Percentiles rank a stretch among this genome's conserved stretches.
phyloP scores from a whole-genome alignment of 1,140 invertebrate species.

The Mercenaria mercenaria region DNA sequence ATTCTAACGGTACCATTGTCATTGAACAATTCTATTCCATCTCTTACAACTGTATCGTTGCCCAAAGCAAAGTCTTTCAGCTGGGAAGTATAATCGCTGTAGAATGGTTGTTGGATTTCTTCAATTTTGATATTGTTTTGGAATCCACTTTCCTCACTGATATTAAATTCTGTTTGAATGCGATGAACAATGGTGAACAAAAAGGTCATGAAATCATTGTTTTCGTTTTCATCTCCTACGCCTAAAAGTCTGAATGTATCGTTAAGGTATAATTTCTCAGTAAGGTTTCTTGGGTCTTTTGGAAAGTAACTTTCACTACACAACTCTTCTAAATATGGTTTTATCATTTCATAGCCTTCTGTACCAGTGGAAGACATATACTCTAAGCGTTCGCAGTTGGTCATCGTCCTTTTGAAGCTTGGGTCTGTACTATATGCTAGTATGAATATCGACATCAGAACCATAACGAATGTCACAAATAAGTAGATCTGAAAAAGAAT shows the following conservation, averaged over 20 bases:
- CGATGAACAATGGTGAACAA: not conserved
- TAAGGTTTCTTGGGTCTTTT: not conserved
- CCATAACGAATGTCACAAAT: slow-evolving; percentile 5
- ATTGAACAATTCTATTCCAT: too few relatives aligned
- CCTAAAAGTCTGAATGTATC: too few relatives aligned
- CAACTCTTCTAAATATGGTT: not conserved
- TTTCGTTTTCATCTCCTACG: not conserved
- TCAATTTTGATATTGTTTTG: too few relatives aligned
- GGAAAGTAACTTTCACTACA: not conserved
- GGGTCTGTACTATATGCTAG: slow-evolving; percentile 43
- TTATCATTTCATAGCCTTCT: not conserved
- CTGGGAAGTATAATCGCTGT: too few relatives aligned
- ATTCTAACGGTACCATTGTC: too few relatives aligned
- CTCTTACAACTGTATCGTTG: too few relatives aligned
- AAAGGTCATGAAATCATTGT: not conserved
- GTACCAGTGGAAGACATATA: slow-evolving; percentile 33
- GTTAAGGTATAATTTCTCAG: not conserved
- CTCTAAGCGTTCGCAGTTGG: slow-evolving; percentile 59
- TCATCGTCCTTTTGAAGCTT: slow-evolving; percentile 42
- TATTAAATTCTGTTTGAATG: not conserved
- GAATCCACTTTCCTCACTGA: too few relatives aligned
- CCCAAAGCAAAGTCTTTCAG: too few relatives aligned
- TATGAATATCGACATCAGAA: slow-evolving; percentile 28
- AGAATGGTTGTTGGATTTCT: too few relatives aligned
- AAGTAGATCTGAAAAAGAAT: slow-evolving; percentile 52